These are phyloP conservation scores for Ahaetulla prasina DNA, from an alignment of 2,113 vertebrate species.

Conservation along the genomic window DNA sequence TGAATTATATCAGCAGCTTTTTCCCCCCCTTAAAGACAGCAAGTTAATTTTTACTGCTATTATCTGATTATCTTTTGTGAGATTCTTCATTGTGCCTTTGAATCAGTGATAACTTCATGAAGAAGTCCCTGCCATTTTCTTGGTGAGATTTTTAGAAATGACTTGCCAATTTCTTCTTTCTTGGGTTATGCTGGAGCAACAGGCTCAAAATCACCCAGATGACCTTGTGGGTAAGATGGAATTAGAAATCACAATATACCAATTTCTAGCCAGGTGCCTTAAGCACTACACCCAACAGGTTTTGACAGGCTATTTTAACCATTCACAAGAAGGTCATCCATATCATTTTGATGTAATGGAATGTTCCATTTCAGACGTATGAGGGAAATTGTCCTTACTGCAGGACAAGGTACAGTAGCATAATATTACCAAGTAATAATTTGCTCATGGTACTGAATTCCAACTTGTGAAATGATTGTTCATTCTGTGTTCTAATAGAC, in stretches of 20 bases:
- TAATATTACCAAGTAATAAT: neutral
- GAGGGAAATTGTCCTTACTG: neutral
- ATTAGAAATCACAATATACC: neutral
- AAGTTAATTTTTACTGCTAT: neutral
- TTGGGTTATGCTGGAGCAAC: neutral
- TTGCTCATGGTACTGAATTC: neutral
- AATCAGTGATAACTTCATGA: neutral
- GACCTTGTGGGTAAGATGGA: neutral
- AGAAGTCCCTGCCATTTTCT: neutral
- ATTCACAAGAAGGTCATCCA: neutral
- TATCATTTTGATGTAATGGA: neutral
- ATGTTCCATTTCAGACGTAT: neutral
- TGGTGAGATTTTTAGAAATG: neutral
- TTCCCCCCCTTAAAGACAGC: neutral
- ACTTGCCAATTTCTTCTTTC: neutral
- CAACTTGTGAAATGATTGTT: too few species aligned
- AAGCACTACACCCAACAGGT: neutral
- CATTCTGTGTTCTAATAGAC: too few species aligned
- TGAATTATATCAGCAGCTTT: neutral
- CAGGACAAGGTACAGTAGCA: neutral
- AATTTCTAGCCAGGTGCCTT: neutral
- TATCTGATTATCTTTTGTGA: neutral
- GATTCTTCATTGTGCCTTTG: neutral
- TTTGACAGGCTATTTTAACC: neutral
- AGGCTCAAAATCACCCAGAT: neutral